Evolutionary conservation across 2,113 vertebrate species (phyloP).

Genomic region (Hemichromis elongatus): DNA sequence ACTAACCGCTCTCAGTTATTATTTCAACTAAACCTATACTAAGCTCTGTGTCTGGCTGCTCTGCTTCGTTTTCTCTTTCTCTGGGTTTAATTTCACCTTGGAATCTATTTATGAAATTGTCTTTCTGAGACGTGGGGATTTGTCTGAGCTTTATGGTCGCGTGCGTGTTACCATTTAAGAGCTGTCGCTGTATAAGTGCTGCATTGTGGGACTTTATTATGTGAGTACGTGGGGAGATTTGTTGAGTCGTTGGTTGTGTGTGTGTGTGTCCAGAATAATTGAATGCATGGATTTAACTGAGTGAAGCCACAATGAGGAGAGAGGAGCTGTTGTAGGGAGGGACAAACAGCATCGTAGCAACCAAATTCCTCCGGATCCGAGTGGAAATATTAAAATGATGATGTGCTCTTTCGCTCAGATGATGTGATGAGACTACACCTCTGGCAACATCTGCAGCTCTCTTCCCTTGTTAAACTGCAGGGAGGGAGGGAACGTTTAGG

Average conservation of each 20-base stretch:
- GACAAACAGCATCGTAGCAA: neutral
- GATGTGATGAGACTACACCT: neutral
- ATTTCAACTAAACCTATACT: neutral
- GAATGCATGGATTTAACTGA: constrained; percentile 26
- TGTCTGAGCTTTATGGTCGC: neutral
- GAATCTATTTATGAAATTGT: neutral
- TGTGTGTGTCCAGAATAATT: constrained; percentile 29
- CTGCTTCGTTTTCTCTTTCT: neutral
- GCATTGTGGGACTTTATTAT: constrained; percentile 28
- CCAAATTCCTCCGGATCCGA: neutral
- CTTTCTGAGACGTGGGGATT: constrained; percentile 20
- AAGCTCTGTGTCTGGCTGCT: neutral
- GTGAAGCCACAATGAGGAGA: neutral
- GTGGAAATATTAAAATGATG: neutral
- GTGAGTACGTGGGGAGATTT: constrained; percentile 33
- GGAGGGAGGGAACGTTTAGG: constrained; percentile 2
- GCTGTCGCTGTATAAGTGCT: constrained; percentile 7
- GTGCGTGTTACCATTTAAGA: neutral
- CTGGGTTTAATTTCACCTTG: neutral
- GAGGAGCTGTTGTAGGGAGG: neutral
- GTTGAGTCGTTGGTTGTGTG: neutral
- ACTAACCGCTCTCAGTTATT: neutral
- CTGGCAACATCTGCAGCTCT: neutral
- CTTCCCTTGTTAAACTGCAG: neutral
- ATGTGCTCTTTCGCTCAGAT: neutral